Evolutionary conservation across 2,113 vertebrate species (phyloP).

Genomic region (Podarcis raffonei): DNA sequence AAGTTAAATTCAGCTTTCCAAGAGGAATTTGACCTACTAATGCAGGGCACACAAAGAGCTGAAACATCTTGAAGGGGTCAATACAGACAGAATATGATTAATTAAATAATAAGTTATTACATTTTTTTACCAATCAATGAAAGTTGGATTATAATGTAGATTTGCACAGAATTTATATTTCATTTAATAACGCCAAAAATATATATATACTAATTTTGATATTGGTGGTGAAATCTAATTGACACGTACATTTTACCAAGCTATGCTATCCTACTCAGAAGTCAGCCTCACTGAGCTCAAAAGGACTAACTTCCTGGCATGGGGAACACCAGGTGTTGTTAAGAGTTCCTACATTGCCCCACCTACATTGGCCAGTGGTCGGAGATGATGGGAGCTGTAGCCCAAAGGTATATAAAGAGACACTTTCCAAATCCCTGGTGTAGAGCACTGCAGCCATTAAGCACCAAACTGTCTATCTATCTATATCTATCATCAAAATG

Average conservation of each 20-base stretch:
- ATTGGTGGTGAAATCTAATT: neutral
- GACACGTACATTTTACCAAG: neutral
- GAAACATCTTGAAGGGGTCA: too few relatives aligned
- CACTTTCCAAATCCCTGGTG: too few relatives aligned
- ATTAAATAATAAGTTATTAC: neutral
- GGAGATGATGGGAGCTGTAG: too few relatives aligned
- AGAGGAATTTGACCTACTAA: constrained; percentile 16
- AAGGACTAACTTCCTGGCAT: neutral
- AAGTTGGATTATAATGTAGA: neutral
- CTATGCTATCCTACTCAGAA: neutral
- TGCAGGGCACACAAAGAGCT: neutral
- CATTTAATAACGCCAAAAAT: neutral
- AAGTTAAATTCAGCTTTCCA: neutral
- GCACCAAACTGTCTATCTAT: neutral
- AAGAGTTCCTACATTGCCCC: too few relatives aligned
- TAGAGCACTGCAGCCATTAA: neutral
- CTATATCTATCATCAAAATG: neutral
- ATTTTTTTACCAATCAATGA: neutral
- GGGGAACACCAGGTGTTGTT: too few relatives aligned
- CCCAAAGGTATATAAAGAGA: too few relatives aligned
- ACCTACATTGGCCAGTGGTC: too few relatives aligned
- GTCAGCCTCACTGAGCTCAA: neutral
- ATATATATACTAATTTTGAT: neutral
- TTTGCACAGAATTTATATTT: neutral
- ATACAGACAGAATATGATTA: neutral